A percentile compares a stretch with the other conserved stretches of the same genome.
Conservation (phyloP, 2,113 vertebrate species). For the Dissostichus mawsoni region DNA sequence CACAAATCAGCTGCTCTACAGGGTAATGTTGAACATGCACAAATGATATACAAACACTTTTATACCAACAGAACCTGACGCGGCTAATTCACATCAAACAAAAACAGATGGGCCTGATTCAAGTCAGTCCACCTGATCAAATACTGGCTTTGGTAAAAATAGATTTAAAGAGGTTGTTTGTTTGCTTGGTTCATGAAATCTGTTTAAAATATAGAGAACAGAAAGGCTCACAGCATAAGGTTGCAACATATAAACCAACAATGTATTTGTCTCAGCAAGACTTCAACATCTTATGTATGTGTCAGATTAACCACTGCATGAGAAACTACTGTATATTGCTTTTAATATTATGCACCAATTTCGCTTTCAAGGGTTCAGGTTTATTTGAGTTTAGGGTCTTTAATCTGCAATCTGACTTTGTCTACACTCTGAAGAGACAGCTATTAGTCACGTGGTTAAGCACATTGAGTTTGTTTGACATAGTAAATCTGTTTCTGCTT, state of each 20-base stretch:
- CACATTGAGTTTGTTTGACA: constrained; percentile 39
- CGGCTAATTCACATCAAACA: neutral
- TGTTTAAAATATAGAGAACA: neutral
- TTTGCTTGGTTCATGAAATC: neutral
- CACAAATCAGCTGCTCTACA: neutral
- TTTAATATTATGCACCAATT: neutral
- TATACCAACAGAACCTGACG: neutral
- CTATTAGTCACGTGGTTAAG: constrained; percentile 16
- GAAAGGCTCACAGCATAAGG: neutral
- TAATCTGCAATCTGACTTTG: neutral
- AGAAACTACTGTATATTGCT: neutral
- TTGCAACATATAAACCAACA: neutral
- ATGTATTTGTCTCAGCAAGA: neutral
- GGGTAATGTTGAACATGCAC: neutral
- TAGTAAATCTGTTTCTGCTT: constrained; percentile 54
- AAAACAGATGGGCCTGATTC: neutral
- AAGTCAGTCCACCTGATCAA: neutral
- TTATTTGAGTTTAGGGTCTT: neutral
- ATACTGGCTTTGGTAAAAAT: neutral
- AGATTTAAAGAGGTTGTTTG: too few relatives aligned
- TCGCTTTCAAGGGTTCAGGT: neutral
- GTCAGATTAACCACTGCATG: neutral
- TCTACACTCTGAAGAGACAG: neutral
- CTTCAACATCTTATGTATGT: too few relatives aligned
- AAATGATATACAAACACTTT: neutral